phyloP scores from a whole-genome alignment of 2,113 vertebrate species.

The Triplophysa siluroides region DNA sequence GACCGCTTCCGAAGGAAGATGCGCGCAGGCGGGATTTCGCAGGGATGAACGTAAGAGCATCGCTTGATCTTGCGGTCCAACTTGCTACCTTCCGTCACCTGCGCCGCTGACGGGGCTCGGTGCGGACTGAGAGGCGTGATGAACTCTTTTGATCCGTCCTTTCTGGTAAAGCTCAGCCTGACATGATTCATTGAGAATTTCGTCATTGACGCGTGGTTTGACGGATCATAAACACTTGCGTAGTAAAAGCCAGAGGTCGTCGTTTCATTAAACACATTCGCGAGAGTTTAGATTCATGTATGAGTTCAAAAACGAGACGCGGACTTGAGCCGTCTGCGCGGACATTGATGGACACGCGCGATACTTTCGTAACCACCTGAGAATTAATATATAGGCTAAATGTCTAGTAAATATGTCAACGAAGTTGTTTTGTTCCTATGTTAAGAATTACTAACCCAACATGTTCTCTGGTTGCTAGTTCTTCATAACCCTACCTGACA shows the following conservation, averaged over 20 bases:
- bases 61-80: neutral
- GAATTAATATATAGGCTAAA: too few species aligned
- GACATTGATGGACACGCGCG: too few species aligned
- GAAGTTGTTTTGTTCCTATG: too few species aligned
- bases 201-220: neutral
- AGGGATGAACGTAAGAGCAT: neutral
- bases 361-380: too few species aligned
- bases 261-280: neutral
- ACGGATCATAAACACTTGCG: too few species aligned
- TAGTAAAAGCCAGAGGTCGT: conserved; percentile 7
- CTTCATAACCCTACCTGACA: too few species aligned
- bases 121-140: neutral
- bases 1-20: neutral
- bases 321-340: too few species aligned
- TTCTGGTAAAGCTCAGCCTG: neutral
- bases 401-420: too few species aligned
- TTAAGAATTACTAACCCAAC: too few species aligned
- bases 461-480: too few species aligned
- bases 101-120: neutral
- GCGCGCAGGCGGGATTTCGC: neutral
- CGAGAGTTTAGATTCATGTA: neutral
- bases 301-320: neutral
- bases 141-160: neutral
- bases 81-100: neutral
- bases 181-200: conserved; percentile 3